These are phyloP conservation scores for Pseudochirops corinnae DNA, from an alignment of 2,797 vertebrate species.

Conservation along the genomic window DNA sequence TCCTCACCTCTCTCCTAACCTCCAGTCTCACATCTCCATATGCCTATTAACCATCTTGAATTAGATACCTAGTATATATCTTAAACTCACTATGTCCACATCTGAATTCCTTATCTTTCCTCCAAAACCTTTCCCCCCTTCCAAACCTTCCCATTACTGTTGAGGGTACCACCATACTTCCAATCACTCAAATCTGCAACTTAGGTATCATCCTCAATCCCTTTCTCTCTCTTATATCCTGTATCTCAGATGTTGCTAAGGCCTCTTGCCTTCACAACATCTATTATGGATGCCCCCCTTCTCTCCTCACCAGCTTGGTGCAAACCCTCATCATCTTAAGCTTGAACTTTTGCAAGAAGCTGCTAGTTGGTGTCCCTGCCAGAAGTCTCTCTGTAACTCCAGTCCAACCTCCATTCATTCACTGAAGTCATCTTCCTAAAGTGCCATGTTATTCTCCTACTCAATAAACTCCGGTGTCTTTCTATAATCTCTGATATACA, in stretches of 20 bases:
- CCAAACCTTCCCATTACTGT: background rate
- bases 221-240: background rate
- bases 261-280: background rate
- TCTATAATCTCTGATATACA: background rate
- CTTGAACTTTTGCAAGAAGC: background rate
- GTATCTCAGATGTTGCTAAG: background rate
- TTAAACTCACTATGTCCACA: background rate
- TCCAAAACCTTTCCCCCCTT: background rate
- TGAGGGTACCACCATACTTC: background rate
- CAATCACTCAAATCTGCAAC: background rate
- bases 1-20: background rate
- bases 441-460: background rate
- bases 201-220: background rate
- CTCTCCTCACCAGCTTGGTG: background rate
- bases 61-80: background rate
- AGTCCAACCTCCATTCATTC: no score
- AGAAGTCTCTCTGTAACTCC: background rate
- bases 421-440: background rate
- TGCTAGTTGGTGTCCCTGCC: background rate
- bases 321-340: background rate
- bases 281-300: background rate
- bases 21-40: background rate
- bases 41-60: background rate
- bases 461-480: background rate
- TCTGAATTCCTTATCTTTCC: background rate